Base-by-base conservation (phyloP, 1,140 invertebrate genomes). In the Zaprionus davidi region DNA sequence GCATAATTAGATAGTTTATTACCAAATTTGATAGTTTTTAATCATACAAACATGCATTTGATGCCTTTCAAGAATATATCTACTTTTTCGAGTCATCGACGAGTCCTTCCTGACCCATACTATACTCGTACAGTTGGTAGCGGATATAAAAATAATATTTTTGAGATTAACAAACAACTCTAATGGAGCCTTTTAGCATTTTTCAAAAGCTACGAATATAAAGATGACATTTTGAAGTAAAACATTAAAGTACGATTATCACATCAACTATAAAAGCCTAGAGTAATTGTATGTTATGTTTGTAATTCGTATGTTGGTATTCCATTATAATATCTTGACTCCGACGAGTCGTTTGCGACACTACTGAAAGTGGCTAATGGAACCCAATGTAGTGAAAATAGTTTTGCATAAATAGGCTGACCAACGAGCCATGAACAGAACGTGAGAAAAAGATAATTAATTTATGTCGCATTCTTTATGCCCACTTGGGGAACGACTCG, bases 401-500 rank as follows among this genome's bases (percentile, higher is more conserved):
- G 84, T 88, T 87, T 87, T 83, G 84, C 83, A 88, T 88, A 87
- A 88, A 72, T 34, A 56, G 46, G 49, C 44, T 65, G 73, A 46
- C 66, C 65, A 77, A 78, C 78, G 71, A 78, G 70, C 67, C 81
- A 71, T 68, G 73, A 70, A 68, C 44, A 53, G 64, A 65, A 78
- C 70, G 83, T 88, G 85, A 90, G 85, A 88, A 85, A 90, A 90
- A 87, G 71, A 76, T 90, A 90, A 90, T 90, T 90, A 90, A 90
- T 90, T 90, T 90, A 90, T 90, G 85, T 90, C 81, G 82, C 85
- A 90, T 85, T 75, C 70, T 73, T 85, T 85, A 90, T 90, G 85
- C 76, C 58, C 85, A 90, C 58, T 76, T 71, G 73, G 85, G 85
- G 56, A 84, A 57, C 81, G 49, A 6, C 28, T 49, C 53, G 26